These are phyloP conservation scores for Porites lobata DNA, from an alignment of 92 coral and sea anemone genomes.

Conservation along the genomic window DNA sequence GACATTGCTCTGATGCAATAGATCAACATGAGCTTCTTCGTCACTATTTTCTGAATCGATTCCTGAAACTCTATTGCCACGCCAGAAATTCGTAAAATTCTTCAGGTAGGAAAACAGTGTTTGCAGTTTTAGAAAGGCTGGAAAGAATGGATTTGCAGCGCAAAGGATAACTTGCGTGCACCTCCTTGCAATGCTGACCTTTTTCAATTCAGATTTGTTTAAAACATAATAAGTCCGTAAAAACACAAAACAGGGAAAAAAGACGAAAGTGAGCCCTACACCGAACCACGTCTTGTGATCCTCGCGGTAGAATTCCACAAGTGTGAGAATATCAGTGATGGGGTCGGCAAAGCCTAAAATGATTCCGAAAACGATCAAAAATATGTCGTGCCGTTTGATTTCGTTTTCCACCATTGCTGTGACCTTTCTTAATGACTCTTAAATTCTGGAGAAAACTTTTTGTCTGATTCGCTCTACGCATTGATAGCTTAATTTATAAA, in stretches of 20 bases:
- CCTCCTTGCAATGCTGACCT: neutral
- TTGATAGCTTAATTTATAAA: too few species aligned
- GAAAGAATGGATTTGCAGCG: conserved; percentile 32
- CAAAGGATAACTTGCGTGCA: neutral
- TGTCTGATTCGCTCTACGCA: too few species aligned
- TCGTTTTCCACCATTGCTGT: neutral
- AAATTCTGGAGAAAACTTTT: too few species aligned
- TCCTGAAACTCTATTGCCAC: neutral
- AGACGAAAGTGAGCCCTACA: conserved; percentile 25
- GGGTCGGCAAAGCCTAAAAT: conserved; percentile 48
- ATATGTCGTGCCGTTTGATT: conserved; percentile 26
- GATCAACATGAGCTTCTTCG: too few species aligned
- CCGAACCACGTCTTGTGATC: conserved; percentile 51
- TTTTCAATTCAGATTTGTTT: neutral
- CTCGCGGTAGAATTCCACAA: conserved; percentile 32
- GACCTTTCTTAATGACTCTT: neutral
- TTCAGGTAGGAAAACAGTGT: conserved; percentile 21
- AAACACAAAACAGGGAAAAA: conserved; percentile 38
- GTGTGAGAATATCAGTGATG: conserved; percentile 44
- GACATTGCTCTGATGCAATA: too few species aligned
- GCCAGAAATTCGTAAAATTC: conserved; percentile 2
- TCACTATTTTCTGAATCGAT: neutral
- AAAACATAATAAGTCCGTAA: neutral
- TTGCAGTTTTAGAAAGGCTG: conserved; percentile 24
- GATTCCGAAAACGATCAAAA: conserved; percentile 25